Evolutionary conservation across 2,888 invertebrate species (phyloP).

Genomic region (Lepidocyrtinus sp.): DNA sequence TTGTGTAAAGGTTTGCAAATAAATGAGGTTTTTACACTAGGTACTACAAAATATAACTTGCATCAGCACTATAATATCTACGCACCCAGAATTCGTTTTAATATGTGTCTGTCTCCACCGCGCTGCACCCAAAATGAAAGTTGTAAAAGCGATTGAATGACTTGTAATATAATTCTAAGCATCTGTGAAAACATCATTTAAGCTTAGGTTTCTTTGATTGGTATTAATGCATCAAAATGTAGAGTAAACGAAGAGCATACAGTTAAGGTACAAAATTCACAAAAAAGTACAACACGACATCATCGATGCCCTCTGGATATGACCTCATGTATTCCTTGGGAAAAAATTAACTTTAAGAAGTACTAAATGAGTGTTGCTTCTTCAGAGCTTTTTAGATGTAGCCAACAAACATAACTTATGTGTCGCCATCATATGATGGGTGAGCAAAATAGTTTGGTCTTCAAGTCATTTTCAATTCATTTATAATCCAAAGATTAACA

Average conservation of each 20-base stretch:
- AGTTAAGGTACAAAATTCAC: too few relatives aligned
- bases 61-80: background rate
- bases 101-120: background rate
- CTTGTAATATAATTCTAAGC: background rate
- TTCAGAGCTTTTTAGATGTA: slow-evolving; percentile 27
- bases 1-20: background rate
- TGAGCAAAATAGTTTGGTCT: background rate
- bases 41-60: background rate
- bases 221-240: too few relatives aligned
- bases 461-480: background rate
- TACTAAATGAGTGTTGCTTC: background rate
- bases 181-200: background rate
- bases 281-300: too few relatives aligned
- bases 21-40: background rate
- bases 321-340: slow-evolving; percentile 54
- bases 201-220: too few relatives aligned
- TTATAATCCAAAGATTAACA: background rate
- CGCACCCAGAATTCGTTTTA: background rate
- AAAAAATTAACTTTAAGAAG: background rate
- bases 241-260: too few relatives aligned
- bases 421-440: slow-evolving; percentile 52
- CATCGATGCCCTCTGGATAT: slow-evolving; percentile 50
- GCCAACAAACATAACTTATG: slow-evolving; percentile 29
- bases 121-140: background rate
- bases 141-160: background rate